phyloP scores from a whole-genome alignment of 1,140 invertebrate genomes.

The Bombus cullumanus region DNA sequence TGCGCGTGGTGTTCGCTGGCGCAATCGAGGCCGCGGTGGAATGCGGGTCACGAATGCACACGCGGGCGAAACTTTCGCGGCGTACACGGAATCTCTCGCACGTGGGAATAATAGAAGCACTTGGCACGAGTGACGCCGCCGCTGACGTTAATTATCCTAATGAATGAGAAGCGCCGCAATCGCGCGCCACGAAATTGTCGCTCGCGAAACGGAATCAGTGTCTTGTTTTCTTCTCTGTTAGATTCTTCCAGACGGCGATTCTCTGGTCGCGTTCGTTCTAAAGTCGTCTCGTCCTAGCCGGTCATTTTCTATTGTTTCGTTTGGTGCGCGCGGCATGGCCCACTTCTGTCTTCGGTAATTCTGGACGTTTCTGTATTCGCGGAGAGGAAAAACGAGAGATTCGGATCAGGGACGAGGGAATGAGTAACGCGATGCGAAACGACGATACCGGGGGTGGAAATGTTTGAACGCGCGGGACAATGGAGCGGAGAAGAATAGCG shows the following conservation, averaged over 20 bases:
- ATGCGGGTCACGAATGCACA: conserved; percentile 24
- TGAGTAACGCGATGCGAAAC: background rate
- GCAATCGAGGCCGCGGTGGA: background rate
- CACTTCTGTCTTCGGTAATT: background rate
- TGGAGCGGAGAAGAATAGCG: conserved; percentile 18
- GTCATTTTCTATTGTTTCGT: background rate
- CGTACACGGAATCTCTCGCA: background rate
- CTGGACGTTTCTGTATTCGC: background rate
- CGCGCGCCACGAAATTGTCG: background rate
- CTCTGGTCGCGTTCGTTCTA: too few species aligned
- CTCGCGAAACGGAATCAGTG: background rate
- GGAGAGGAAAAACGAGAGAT: background rate
- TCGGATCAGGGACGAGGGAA: background rate
- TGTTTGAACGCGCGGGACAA: conserved; percentile 15
- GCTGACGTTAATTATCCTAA: conserved; percentile 45
- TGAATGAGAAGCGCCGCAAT: background rate
- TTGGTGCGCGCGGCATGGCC: too few species aligned
- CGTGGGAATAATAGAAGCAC: conserved; percentile 27
- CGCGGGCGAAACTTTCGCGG: background rate
- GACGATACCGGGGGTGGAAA: background rate
- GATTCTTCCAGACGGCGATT: background rate
- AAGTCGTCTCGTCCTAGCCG: too few species aligned
- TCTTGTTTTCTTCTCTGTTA: background rate
- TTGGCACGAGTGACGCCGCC: conserved; percentile 3
- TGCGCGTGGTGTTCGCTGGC: background rate